Conservation (phyloP, 2,888 invertebrate species). For the Fragum fragum region DNA sequence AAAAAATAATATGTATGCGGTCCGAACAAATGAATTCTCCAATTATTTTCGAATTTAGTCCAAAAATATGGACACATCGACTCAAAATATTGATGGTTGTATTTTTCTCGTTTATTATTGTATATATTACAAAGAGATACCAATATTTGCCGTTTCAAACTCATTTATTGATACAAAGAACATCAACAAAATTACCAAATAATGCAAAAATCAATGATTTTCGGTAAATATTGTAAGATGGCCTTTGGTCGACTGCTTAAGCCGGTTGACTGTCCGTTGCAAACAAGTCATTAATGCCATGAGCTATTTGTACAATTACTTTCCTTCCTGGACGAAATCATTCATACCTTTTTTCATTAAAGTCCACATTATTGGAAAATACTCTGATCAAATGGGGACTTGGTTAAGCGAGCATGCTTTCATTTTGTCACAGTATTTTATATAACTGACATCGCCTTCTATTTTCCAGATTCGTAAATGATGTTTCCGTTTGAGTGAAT, state of each 20-base stretch:
- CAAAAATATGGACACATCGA: slow-evolving; percentile 28
- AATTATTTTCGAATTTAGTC: slow-evolving; percentile 49
- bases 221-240: slow-evolving; percentile 55
- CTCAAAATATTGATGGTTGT: slow-evolving; percentile 29
- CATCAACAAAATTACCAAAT: slow-evolving; percentile 63
- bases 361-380: no score
- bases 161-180: slow-evolving; percentile 56
- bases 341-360: no score
- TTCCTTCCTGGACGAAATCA: no score
- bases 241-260: slow-evolving; percentile 41
- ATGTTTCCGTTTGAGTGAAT: no score
- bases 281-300: slow-evolving; percentile 39
- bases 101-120: slow-evolving; percentile 48
- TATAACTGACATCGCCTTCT: no score
- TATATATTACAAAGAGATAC: slow-evolving; percentile 58
- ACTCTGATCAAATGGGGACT: neutral
- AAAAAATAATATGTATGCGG: slow-evolving; percentile 25
- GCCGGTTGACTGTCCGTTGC: slow-evolving; percentile 54
- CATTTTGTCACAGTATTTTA: no score
- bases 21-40: slow-evolving; percentile 47
- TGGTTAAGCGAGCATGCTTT: no score
- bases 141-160: slow-evolving; percentile 61
- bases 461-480: no score
- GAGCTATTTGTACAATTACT: slow-evolving; percentile 55
- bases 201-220: slow-evolving; percentile 52